These are phyloP conservation scores for Laothoe populi DNA, from an alignment of 2,888 invertebrate species.

Conservation along the genomic window DNA sequence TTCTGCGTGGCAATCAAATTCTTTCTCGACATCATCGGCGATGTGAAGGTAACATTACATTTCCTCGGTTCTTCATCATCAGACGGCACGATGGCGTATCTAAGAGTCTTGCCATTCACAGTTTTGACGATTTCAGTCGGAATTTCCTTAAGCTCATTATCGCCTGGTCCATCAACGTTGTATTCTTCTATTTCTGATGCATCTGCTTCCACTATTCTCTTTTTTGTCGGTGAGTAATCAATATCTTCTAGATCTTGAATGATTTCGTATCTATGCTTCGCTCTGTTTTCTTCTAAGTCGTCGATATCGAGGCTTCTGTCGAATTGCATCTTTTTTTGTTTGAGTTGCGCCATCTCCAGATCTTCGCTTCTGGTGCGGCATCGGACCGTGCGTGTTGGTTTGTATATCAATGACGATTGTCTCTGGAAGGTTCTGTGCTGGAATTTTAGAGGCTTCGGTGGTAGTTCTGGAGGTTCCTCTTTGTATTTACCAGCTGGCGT, in stretches of 20 bases:
- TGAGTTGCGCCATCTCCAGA: conserved; percentile 78
- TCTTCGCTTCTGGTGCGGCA: conserved; percentile 74
- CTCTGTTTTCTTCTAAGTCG: conserved; percentile 65
- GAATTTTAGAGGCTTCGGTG: conserved; percentile 75
- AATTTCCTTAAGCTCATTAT: conserved; percentile 83
- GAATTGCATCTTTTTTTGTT: conserved; percentile 55
- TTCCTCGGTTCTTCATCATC: conserved; percentile 80
- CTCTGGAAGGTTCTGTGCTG: conserved; percentile 67
- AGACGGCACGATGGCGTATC: conserved; percentile 86
- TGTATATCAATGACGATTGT: conserved; percentile 78
- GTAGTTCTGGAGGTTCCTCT: conserved; percentile 75
- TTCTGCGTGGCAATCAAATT: conserved; percentile 90
- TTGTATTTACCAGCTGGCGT: conserved; percentile 59
- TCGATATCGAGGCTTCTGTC: conserved; percentile 67
- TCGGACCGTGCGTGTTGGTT: conserved; percentile 70
- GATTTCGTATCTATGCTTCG: conserved; percentile 82
- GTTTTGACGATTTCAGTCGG: conserved; percentile 86
- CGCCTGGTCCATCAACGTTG: conserved; percentile 83
- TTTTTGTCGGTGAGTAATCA: conserved; percentile 79
- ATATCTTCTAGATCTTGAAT: conserved; percentile 77
- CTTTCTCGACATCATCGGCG: conserved; percentile 80
- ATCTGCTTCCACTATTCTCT: conserved; percentile 74
- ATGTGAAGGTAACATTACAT: conserved; percentile 71
- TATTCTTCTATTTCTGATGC: conserved; percentile 78
- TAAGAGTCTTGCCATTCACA: conserved; percentile 84